Percentiles rank a stretch among this genome's conserved stretches.
phyloP scores from a whole-genome alignment of 2,113 vertebrate genomes.

The Tragulus kanchil region DNA sequence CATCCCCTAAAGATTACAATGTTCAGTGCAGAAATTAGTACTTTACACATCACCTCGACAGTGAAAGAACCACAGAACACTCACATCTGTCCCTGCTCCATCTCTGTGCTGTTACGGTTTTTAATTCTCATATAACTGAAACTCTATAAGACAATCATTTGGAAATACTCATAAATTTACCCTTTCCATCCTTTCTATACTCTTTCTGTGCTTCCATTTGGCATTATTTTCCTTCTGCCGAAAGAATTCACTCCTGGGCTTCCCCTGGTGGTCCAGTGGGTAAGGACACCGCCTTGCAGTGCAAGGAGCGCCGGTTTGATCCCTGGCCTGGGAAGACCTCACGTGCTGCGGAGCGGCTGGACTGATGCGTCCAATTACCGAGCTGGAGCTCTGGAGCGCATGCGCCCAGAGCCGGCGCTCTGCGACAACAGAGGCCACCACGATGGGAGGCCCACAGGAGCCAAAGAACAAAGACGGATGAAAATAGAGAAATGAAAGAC shows the following conservation, averaged over 20 bases:
- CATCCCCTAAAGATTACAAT: background rate
- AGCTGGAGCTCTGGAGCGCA: too few species aligned
- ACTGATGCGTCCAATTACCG: too few species aligned
- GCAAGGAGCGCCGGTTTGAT: too few species aligned
- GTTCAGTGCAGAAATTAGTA: background rate
- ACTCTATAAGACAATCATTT: background rate
- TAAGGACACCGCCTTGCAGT: too few species aligned
- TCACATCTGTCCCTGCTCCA: background rate
- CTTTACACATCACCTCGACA: background rate
- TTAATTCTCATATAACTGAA: constrained; percentile 10
- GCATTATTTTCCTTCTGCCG: background rate
- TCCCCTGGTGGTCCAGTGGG: too few species aligned
- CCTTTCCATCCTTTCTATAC: background rate
- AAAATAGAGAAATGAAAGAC: too few species aligned
- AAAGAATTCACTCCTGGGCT: background rate
- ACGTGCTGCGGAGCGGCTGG: too few species aligned
- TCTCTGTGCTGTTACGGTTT: background rate
- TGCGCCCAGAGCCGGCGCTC: too few species aligned
- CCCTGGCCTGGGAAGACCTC: too few species aligned
- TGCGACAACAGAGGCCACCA: too few species aligned
- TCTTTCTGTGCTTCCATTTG: background rate
- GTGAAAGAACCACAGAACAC: background rate
- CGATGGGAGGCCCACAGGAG: too few species aligned
- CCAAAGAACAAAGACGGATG: too few species aligned
- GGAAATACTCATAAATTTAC: background rate